Evolutionary conservation across 2,888 invertebrate species (phyloP), one percentile per base, ranked within the genome.

Genomic region (Mesodorylaimus sp.): DNA sequence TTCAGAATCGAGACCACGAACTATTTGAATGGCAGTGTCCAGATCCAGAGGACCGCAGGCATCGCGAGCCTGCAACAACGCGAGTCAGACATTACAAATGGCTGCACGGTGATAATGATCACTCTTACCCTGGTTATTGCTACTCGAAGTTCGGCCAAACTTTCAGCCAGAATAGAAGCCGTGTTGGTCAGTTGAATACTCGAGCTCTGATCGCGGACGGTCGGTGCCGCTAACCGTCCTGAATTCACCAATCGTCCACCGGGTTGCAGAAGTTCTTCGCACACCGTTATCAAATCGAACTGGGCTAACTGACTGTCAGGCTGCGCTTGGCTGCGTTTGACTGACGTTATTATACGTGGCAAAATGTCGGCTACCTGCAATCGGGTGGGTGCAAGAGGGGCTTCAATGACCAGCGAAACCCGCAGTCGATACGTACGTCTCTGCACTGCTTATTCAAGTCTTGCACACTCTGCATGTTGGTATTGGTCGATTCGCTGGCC

Each of bases 191-290:
- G 73, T 58, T 81, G 82, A 56, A 81, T 75, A 2, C 80, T 79
- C 0, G 81, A 75, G 0, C 81, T 73, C 53, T 80, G 81, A 64
- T 87, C 84, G 1, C 73, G 70, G 1, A 91, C 77, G 0, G 85
- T 83, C 0, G 89, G 88, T 51, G 86, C 74, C 2, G 83, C 80
- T 1, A 81, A 79, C 56, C 85, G 77, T 0, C 83, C 77, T 0
- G 84, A 79, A 53, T 80, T 76, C 0, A 83, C 76, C 52, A 83
- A 79, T 57, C 80, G 77, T 36, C 65, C 61, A 24, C 68, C 66
- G n/a, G 71, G 71, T 60, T 66, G 58, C 3, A 65, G 54, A 24
- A 55, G 50, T n/a, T 57, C 54, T 42, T 56, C 51, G 21, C 62
- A 59, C 24, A 60, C 60, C 19, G 60, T 55, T 47, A 66, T 59